Percentiles rank a stretch among this genome's conserved stretches.
Conservation (phyloP, 1,140 invertebrate species). For the Calliphora vicina region DNA sequence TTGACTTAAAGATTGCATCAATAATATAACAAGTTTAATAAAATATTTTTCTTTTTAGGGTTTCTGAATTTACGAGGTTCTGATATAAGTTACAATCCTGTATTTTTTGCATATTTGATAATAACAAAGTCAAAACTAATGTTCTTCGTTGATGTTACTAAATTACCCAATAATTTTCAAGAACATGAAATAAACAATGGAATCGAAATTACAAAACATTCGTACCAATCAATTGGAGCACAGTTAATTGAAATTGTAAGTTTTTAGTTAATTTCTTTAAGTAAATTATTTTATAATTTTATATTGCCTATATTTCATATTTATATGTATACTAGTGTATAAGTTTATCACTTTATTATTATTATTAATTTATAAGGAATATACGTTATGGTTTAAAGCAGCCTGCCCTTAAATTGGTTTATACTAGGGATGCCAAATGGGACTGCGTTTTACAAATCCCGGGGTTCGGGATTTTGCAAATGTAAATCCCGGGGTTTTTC, state of each 20-base stretch:
- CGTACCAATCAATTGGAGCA: conserved; percentile 69
- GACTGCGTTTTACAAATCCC: too few relatives aligned
- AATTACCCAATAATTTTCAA: conserved; percentile 68
- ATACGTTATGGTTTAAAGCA: too few relatives aligned
- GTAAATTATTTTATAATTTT: not conserved
- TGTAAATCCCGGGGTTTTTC: too few relatives aligned
- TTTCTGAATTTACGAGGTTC: conserved; percentile 93
- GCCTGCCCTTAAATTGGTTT: too few relatives aligned
- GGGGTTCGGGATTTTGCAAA: too few relatives aligned
- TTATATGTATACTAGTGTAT: too few relatives aligned
- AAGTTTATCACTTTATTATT: too few relatives aligned
- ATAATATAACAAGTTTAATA: too few relatives aligned
- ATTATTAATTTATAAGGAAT: too few relatives aligned
- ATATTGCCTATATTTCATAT: too few relatives aligned
- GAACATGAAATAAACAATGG: conserved; percentile 71
- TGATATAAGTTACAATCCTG: conserved; percentile 95
- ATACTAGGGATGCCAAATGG: too few relatives aligned
- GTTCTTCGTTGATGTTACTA: conserved; percentile 77
- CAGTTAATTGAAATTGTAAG: conserved; percentile 60
- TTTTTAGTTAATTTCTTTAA: not conserved
- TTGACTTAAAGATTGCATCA: too few relatives aligned
- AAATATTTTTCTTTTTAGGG: conserved; percentile 69
- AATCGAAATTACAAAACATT: conserved; percentile 66
- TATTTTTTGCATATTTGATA: conserved; percentile 93
- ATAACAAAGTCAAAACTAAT: conserved; percentile 72